These are phyloP conservation scores for Sinopyrophorus schimmeli DNA, from an alignment of 2,888 invertebrate genomes.

Conservation along the genomic window DNA sequence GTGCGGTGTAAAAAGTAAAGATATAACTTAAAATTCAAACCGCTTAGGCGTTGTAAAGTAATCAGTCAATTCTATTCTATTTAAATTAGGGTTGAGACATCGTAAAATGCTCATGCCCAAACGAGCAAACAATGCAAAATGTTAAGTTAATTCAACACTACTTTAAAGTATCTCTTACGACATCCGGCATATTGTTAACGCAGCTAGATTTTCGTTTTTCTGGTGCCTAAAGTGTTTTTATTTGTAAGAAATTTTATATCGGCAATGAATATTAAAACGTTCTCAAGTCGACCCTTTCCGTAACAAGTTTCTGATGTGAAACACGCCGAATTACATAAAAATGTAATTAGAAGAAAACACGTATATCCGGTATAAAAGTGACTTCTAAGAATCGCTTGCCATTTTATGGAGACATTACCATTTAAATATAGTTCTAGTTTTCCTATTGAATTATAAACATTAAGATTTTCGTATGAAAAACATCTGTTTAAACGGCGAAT, in stretches of 20 bases:
- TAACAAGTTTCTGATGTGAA: neutral
- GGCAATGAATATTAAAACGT: constrained; percentile 8
- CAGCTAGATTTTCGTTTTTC: neutral
- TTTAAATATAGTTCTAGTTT: too few species aligned
- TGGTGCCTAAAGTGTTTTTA: constrained; percentile 6
- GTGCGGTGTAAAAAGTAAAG: constrained; percentile 21
- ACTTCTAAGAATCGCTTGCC: too few species aligned
- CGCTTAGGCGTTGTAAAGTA: constrained; percentile 18
- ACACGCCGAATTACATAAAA: constrained; percentile 8
- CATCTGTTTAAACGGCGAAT: too few species aligned
- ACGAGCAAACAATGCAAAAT: constrained; percentile 16
- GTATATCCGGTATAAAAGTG: too few species aligned
- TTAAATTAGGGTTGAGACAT: constrained; percentile 28
- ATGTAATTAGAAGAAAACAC: constrained; percentile 1
- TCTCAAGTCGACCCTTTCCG: neutral
- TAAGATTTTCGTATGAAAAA: too few species aligned
- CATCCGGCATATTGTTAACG: constrained; percentile 16
- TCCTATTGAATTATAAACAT: too few species aligned
- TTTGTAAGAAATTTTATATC: constrained; percentile 7
- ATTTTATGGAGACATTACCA: too few species aligned
- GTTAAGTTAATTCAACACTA: constrained; percentile 1
- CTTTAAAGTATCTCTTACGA: constrained; percentile 3
- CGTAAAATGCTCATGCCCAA: constrained; percentile 19
- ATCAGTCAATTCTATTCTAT: constrained; percentile 28
- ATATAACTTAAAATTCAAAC: constrained; percentile 25